phyloP scores from a whole-genome alignment of 2,888 invertebrate species.

The Ectemnius lituratus region DNA sequence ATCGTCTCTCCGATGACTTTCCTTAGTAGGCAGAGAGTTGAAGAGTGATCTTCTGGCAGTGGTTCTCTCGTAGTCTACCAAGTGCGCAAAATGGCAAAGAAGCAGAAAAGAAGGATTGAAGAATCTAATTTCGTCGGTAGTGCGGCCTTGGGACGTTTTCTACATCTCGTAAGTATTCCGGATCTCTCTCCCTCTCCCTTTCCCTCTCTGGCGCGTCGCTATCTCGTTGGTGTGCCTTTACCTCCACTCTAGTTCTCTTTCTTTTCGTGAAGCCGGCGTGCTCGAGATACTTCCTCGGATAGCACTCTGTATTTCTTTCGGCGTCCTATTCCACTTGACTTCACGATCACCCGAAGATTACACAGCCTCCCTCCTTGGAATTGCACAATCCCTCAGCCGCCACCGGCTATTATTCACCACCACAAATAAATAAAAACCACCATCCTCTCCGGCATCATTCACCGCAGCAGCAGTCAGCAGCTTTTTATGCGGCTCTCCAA shows the following conservation, averaged over 20 bases:
- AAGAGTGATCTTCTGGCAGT: too few relatives aligned
- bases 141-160: conserved; percentile 56
- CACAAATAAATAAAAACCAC: too few relatives aligned
- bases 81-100: conserved; percentile 31
- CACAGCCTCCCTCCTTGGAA: conserved; percentile 12
- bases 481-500: too few relatives aligned
- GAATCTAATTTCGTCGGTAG: conserved; percentile 59
- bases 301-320: conserved; percentile 7
- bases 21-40: too few relatives aligned
- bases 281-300: conserved; percentile 24
- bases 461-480: too few relatives aligned
- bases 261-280: conserved; percentile 10
- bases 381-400: too few relatives aligned
- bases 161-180: conserved; percentile 47
- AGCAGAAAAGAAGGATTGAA: conserved; percentile 30
- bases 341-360: conserved; percentile 21
- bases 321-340: too few relatives aligned
- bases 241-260: conserved; percentile 19
- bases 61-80: too few relatives aligned
- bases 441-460: too few relatives aligned
- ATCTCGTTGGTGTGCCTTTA: conserved; percentile 17
- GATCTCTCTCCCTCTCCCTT: conserved; percentile 30
- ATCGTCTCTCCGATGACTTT: too few relatives aligned
- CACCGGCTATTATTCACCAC: too few relatives aligned
- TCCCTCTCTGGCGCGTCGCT: not conserved